Base-by-base conservation (phyloP, 2,888 invertebrate genomes). In the Hypomecis punctinalis region DNA sequence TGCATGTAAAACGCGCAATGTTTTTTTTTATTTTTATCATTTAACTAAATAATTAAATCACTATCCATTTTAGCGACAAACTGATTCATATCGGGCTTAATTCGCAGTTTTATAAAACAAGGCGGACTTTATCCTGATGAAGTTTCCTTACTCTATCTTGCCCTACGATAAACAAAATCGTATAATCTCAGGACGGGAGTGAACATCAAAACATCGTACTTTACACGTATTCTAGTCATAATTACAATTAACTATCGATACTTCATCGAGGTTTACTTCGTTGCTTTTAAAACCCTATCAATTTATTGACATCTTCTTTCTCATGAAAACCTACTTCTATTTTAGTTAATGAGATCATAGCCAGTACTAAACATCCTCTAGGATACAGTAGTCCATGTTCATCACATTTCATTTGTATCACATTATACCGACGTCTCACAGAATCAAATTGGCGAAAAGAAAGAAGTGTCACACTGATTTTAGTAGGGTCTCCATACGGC, bases 401-500 rank as follows among this genome's bases (percentile, higher is more conserved):
- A 61, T 40, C 49, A 68, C 52, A 66, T 45, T 48, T 62, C 54
- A 58, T 56, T 47, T 60, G 23, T 37, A 45, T 55, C 64, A 55
- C 61, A 61, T 55, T 53, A 64, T 63, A 47, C 49, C 60, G 68
- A 63, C 65, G 69, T 73, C 69, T 43, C 39, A 9, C 36, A 56
- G 9, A 40, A 40, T 61, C 72, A 72, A 65, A 74, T 63, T 53
- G 57, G 66, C 68, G 73, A 68, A 73, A 75, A 78, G 78, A 80
- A 79, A 77, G 73, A 79, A 79, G 73, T 68, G 73, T 80, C 79
- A 76, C 72, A 70, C 67, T 71, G 73, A 60, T 76, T 84, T 92
- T 93, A 96, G 93, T 96, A 96, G 73, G 96, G 96, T 87, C 96
- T 93, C 96, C 96, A 96, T 58, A 96, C 96, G 49, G 96, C 95